Conservation (phyloP, 2,888 invertebrate genomes). For the Coleophora flavipennella region DNA sequence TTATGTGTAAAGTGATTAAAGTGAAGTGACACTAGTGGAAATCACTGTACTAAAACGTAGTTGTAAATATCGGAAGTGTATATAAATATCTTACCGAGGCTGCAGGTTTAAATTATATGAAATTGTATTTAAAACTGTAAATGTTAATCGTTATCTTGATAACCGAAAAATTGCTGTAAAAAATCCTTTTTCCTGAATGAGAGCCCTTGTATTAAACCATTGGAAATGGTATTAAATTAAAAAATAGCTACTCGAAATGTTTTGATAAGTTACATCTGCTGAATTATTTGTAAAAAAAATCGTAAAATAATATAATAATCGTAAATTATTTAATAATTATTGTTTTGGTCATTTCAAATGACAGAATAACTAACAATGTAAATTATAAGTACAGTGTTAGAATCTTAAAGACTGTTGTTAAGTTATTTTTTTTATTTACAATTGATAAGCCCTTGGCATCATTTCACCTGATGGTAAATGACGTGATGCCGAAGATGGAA, state of each 20-base stretch:
- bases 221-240: not conserved
- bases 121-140: no score
- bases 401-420: constrained; percentile 69
- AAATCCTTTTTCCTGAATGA: not conserved
- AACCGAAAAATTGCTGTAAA: constrained; percentile 15
- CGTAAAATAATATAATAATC: no score
- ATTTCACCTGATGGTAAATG: no score
- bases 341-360: constrained; percentile 49
- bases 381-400: constrained; percentile 64
- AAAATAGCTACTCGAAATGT: constrained; percentile 12
- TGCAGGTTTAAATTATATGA: no score
- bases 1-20: constrained; percentile 65
- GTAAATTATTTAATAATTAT: constrained; percentile 22
- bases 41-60: constrained; percentile 48
- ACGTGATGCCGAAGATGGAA: no score
- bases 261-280: no score
- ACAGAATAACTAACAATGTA: constrained; percentile 37
- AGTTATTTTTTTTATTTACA: no score
- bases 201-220: no score
- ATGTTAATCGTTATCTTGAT: constrained; percentile 8
- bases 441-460: no score
- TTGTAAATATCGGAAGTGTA: constrained; percentile 59
- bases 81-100: constrained; percentile 5
- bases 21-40: constrained; percentile 31
- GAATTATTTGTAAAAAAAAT: no score